phyloP scores from a whole-genome alignment of 2,113 vertebrate genomes.

The Halichoerus grypus region DNA sequence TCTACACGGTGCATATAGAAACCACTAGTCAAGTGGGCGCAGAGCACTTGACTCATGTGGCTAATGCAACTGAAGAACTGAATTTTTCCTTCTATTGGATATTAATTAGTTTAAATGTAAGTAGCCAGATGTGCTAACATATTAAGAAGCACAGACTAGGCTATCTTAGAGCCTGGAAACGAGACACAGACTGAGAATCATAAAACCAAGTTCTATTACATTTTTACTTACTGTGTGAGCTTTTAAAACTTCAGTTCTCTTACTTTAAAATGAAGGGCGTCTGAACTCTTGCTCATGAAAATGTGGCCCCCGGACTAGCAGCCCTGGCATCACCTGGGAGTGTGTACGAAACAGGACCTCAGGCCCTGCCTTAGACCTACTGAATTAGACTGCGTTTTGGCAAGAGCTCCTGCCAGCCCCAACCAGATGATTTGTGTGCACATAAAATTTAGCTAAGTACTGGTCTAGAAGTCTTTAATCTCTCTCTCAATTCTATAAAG shows the following conservation, averaged over 20 bases:
- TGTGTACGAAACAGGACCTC: neutral
- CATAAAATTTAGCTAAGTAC: neutral
- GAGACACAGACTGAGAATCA: neutral
- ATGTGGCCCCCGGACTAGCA: neutral
- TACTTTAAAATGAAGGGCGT: neutral
- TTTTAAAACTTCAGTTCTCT: conserved; percentile 38
- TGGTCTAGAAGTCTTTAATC: neutral
- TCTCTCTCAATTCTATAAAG: conserved; percentile 29
- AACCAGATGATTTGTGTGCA: neutral
- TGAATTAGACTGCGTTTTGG: conserved; percentile 5
- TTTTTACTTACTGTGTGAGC: neutral
- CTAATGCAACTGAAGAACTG: neutral
- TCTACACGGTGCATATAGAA: neutral
- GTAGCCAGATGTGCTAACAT: neutral
- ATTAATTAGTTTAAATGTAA: neutral
- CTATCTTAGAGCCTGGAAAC: neutral
- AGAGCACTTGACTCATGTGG: neutral
- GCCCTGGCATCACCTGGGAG: neutral
- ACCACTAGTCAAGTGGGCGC: neutral
- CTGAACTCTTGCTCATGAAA: neutral
- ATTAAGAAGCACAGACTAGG: neutral
- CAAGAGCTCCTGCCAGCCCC: neutral
- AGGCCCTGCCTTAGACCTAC: neutral
- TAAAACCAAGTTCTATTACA: neutral
- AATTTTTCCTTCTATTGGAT: neutral